Evolutionary conservation across 2,797 vertebrate species (phyloP), one percentile per base, ranked within the genome.

Genomic region (Halcyon leucocephala): DNA sequence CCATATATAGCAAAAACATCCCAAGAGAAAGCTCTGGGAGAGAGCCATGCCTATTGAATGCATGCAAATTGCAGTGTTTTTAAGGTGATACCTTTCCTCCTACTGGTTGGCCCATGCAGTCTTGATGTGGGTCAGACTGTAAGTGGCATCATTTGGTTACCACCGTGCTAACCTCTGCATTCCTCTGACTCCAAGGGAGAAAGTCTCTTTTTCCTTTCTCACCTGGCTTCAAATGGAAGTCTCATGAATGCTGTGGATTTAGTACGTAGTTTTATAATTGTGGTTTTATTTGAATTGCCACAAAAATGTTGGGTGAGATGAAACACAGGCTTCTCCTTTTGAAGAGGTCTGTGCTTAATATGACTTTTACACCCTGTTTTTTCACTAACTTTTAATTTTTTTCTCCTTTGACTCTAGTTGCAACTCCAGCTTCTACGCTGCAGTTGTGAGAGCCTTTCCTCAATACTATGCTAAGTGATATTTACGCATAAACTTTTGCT

Each of bases 281-380:
- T 96, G 95, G 93, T 94, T 97, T 96, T 89, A 95, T 95, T 94
- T 96, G 78, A 96, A 95, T 89, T 92, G 51, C 92, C 51, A 0
- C 92, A 96, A 95, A 95, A 96, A 84, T 55, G 67, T 61, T 95
- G 92, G 78, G 92, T 96, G 95, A 90, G 81, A 96, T 89, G 90
- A 96, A 97, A 96, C 0, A 2, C 51, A 49, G n/a, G 1, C 28
- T 84, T 96, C 33, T 96, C 11, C 89, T 95, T 96, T 97, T 95
- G 95, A 96, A 96, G 93, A 94, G 71, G 89, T 77, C 54, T 86
- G 52, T 0, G 1, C n/a, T 94, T 93, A 76, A 86, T 93, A 93
- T 16, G 78, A 89, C 31, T 96, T 97, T 96, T 94, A 93, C 92
- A 96, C 86, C 55, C 20, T 72, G 41, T 92, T 93, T 93, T 93